Percentiles rank a stretch among this genome's conserved stretches.
Evolutionary conservation across 2,797 vertebrate genomes (phyloP).

Genomic region (Aselliscus stoliczkanus): DNA sequence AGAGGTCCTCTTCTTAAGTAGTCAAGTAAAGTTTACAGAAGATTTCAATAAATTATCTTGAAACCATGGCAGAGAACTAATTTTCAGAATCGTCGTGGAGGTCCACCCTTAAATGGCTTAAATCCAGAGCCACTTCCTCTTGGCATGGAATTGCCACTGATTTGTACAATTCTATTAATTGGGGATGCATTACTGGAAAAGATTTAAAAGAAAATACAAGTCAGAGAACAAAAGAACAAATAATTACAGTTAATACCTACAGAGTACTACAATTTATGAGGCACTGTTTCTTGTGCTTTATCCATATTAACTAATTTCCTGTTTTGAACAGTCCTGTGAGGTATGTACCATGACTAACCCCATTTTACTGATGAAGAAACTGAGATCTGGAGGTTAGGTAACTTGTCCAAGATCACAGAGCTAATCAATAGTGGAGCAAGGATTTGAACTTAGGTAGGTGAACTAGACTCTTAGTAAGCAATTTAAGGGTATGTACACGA

Average conservation of each 20-base stretch:
- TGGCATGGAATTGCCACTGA: constrained; percentile 92
- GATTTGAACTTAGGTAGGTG: neutral
- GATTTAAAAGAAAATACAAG: constrained; percentile 55
- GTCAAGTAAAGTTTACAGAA: constrained; percentile 81
- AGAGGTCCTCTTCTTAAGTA: constrained; percentile 78
- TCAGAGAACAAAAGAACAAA: constrained; percentile 38
- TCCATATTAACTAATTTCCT: neutral
- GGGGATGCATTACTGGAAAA: constrained; percentile 91
- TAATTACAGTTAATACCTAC: neutral
- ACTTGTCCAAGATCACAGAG: neutral
- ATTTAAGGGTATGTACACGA: neutral
- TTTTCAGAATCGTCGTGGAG: constrained; percentile 90
- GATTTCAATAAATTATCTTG: constrained; percentile 86
- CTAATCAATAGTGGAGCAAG: neutral
- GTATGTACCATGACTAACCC: neutral
- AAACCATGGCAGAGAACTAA: constrained; percentile 67
- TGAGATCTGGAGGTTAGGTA: neutral
- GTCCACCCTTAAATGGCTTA: constrained; percentile 94
- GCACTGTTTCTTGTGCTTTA: neutral
- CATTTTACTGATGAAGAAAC: neutral
- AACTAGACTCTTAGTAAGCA: neutral
- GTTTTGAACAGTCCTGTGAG: neutral
- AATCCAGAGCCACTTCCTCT: constrained; percentile 92
- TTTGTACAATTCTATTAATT: constrained; percentile 97
- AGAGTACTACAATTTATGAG: neutral